Evolutionary conservation across 2,888 invertebrate genomes (phyloP).

Genomic region (Thecophora atra): DNA sequence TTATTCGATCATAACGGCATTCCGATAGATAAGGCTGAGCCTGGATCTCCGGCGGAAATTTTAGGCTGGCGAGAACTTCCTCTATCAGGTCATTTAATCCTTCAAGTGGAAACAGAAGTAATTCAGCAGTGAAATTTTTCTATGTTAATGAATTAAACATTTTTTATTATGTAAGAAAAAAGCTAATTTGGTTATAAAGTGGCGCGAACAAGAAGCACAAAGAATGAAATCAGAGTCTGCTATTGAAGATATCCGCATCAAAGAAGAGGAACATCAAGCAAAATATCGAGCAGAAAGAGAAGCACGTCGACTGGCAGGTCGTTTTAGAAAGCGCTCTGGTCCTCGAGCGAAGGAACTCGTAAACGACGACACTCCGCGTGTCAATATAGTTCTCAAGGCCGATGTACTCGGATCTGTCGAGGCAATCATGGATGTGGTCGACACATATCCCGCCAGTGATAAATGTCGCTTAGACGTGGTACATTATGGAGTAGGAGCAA

Average conservation of each 20-base stretch:
- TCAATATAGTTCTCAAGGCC: constrained; percentile 77
- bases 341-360: constrained; percentile 70
- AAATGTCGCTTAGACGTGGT: constrained; percentile 84
- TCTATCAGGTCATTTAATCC: constrained; percentile 84
- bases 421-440: constrained; percentile 90
- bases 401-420: constrained; percentile 98
- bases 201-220: constrained; percentile 72
- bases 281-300: constrained; percentile 73
- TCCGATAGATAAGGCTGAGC: constrained; percentile 74
- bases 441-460: constrained; percentile 81
- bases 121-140: constrained; percentile 26
- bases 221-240: constrained; percentile 74
- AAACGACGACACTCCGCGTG: constrained; percentile 67
- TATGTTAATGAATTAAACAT: constrained; percentile 1
- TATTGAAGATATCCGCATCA: constrained; percentile 71
- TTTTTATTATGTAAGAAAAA: constrained; percentile 68
- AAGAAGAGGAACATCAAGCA: constrained; percentile 73
- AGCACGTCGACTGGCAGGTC: constrained; percentile 72
- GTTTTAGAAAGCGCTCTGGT: constrained; percentile 69
- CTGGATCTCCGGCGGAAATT: constrained; percentile 82
- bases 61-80: constrained; percentile 93
- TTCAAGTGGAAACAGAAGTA: constrained; percentile 84
- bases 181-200: constrained; percentile 74
- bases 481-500: constrained; percentile 89
- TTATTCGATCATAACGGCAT: constrained; percentile 82